Percentiles rank a stretch among this genome's conserved stretches.
Evolutionary conservation across 2,113 vertebrate genomes (phyloP).

Genomic region (Lepus timidus): DNA sequence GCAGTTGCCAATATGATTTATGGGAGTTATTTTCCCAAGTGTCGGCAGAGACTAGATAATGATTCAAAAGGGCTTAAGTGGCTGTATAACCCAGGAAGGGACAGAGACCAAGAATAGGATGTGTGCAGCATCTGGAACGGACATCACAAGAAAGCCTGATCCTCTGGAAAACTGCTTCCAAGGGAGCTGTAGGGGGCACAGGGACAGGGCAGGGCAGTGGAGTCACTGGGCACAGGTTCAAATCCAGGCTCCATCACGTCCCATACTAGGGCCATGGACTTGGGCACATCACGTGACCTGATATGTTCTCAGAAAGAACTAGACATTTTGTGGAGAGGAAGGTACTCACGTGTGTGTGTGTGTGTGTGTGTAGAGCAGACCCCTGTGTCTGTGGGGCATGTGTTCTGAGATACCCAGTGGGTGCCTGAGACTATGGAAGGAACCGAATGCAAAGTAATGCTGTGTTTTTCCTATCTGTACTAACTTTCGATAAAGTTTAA

Average conservation of each 20-base stretch:
- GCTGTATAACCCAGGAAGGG: not conserved
- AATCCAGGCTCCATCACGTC: not conserved
- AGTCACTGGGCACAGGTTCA: no score
- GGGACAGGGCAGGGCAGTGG: not conserved
- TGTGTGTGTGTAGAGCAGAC: no score
- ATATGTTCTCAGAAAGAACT: not conserved
- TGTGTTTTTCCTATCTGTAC: not conserved
- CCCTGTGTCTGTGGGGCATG: no score
- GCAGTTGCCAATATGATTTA: conserved; percentile 16
- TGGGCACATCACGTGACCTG: not conserved
- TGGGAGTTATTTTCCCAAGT: conserved; percentile 1
- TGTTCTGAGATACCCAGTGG: not conserved
- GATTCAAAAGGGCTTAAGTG: conserved; percentile 12
- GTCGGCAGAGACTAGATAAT: not conserved
- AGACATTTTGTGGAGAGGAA: not conserved
- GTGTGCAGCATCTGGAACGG: not conserved
- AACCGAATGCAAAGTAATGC: not conserved
- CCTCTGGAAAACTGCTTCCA: not conserved
- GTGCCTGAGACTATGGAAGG: not conserved
- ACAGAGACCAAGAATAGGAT: not conserved
- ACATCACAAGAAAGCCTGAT: fast-evolving
- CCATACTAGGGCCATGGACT: not conserved
- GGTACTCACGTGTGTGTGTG: no score
- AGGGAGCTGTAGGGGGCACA: not conserved
- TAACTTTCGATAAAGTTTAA: not conserved